These are phyloP conservation scores for Lepidochrysops patricia DNA, from an alignment of 2,888 invertebrate genomes.

Conservation along the genomic window DNA sequence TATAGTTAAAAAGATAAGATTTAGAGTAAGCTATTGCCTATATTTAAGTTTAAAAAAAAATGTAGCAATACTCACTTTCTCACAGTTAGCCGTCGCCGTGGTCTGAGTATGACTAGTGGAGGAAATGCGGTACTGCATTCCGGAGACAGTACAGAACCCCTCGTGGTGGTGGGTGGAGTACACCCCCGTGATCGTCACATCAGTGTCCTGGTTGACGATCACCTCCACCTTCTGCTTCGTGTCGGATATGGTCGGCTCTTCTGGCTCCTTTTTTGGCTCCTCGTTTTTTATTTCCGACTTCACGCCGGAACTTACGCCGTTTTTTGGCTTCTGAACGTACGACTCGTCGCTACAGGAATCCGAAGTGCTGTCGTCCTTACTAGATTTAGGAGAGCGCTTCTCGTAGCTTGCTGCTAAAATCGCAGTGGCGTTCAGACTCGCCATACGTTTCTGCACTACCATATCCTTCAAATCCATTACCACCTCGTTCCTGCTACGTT, in stretches of 20 bases:
- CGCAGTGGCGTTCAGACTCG: constrained; percentile 91
- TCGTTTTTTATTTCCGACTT: constrained; percentile 69
- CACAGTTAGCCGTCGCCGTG: constrained; percentile 86
- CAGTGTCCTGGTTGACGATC: constrained; percentile 89
- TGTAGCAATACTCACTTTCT: constrained; percentile 62
- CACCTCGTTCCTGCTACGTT: constrained; percentile 76
- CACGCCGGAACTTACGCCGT: constrained; percentile 69
- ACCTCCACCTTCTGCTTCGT: constrained; percentile 80
- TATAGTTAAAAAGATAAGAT: not conserved
- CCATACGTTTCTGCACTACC: constrained; percentile 92
- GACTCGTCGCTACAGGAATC: constrained; percentile 71
- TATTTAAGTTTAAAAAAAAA: constrained; percentile 21
- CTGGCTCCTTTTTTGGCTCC: constrained; percentile 55
- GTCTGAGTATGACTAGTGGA: constrained; percentile 91
- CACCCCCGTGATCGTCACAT: constrained; percentile 90
- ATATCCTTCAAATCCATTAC: constrained; percentile 89
- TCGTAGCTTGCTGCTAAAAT: constrained; percentile 93
- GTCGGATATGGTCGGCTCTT: constrained; percentile 44
- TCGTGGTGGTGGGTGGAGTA: constrained; percentile 89
- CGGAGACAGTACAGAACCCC: constrained; percentile 88
- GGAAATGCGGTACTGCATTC: constrained; percentile 91
- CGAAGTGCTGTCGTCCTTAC: constrained; percentile 74
- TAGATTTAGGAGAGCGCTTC: constrained; percentile 77
- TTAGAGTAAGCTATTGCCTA: constrained; percentile 10
- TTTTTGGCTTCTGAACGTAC: constrained; percentile 69